Evolutionary conservation across 2,888 invertebrate genomes (phyloP), one percentile per base, ranked within the genome.

Genomic region (Phyllotreta striolata): DNA sequence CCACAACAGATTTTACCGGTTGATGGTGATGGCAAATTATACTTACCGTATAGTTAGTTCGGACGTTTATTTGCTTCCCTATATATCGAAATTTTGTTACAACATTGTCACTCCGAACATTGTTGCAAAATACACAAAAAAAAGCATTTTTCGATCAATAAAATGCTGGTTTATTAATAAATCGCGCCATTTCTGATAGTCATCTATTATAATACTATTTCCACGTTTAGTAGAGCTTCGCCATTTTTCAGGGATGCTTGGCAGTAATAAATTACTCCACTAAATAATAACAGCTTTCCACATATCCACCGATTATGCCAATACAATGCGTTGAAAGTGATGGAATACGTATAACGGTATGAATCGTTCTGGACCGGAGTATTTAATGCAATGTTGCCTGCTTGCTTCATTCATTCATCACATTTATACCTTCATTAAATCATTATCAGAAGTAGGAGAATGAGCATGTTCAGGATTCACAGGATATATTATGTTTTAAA

Each of bases 281-380:
- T 62, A 56, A 62, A 62, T 51, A 62, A 59, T 63, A 59, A 63
- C 55, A 54, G 63, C 58, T 58, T 63, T 63, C 34, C 40, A 55
- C 34, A 63, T 43, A 41, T 34, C 14, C 41, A 46, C 46, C 58
- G 55, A 63, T 59, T 55, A 63, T 55, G 54, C 63, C 37, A 55
- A 59, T 40, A 59, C 55, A 59, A 59, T 40, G 63, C 55, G 55
- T 59, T 63, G 43, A 49, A 41, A 58, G 59, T 63, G 63, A 63
- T 55, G 55, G 59, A 59, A 59, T 59, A 57, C 59, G 38, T 43
- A 63, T 47, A 55, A 49, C 41, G 44, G 54, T n/a, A 44, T 46
- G 46, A 63, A 59, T 46, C 58, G 58, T 58, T 63, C 12, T 41
- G 35, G 43, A 52, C 54, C 39, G 37, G 38, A 46, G 34, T 12